These are phyloP conservation scores for Synanthedon vespiformis DNA, from an alignment of 2,888 invertebrate genomes.

Conservation along the genomic window DNA sequence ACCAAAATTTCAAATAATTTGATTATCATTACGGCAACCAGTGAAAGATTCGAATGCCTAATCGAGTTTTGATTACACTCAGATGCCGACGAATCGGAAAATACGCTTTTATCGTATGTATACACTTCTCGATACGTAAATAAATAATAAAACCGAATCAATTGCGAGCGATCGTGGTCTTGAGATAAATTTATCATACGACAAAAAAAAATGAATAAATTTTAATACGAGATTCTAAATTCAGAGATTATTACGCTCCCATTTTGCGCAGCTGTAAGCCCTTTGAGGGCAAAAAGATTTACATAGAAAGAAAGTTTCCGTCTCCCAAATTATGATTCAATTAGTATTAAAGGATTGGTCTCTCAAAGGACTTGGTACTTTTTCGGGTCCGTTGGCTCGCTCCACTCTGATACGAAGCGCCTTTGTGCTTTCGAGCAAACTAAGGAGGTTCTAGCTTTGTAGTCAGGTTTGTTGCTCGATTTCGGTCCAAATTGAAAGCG, in stretches of 20 bases:
- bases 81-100: constrained; percentile 3
- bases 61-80: constrained; percentile 8
- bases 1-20: too few species aligned
- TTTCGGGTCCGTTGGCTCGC: constrained; percentile 54
- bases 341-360: constrained; percentile 68
- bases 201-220: neutral
- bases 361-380: constrained; percentile 57
- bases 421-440: constrained; percentile 63
- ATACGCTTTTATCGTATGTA: constrained; percentile 4
- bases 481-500: constrained; percentile 41
- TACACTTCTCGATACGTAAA: neutral
- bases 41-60: constrained; percentile 2
- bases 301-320: constrained; percentile 67
- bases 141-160: constrained; percentile 4
- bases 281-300: constrained; percentile 53
- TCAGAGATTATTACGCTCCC: constrained; percentile 48
- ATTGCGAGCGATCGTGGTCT: constrained; percentile 2
- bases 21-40: neutral
- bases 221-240: constrained; percentile 33
- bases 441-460: constrained; percentile 57
- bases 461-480: constrained; percentile 37
- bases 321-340: constrained; percentile 67
- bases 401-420: constrained; percentile 37
- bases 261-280: constrained; percentile 51
- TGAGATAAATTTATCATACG: neutral